Base-by-base conservation (phyloP, 2,888 invertebrate genomes). In the Seira musarum region DNA sequence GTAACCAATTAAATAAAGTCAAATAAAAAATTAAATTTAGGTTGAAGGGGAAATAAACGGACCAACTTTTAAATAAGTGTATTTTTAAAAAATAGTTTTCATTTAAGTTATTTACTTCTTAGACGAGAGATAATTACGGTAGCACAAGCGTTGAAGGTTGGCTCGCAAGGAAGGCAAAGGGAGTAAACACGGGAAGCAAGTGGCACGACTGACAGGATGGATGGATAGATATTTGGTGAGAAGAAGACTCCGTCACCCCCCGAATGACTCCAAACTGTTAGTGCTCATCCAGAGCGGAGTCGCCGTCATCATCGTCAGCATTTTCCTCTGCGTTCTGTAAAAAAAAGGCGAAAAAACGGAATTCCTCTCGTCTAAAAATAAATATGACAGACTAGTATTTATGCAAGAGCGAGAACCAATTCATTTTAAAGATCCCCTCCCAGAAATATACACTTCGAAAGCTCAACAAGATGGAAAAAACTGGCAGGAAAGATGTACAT, bases 311-410 rank as follows among this genome's bases (percentile, higher is more conserved):
- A 21, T 21, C 61, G 21, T 61, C 61, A 61, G 2, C 30, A 30
- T 17, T 53, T 19, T 21, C 61, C 61, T 74, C 65, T 21, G 24
- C 25, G 53, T 60, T 10, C n/a, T 57, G 53, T 66, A 35, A 21
- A 49, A 19, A 49, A 73, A 30, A 19, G 35, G 8, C 70, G 25
- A 49, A 81, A 76, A 70, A 75, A 75, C 66, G 72, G 76, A 81
- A 81, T 76, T 81, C 72, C 76, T 76, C 68, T 35, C 71, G 66
- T 76, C 81, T 81, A 81, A 81, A 81, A 81, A 81, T 81, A 76
- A 81, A 81, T 72, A 81, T 81, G 81, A 81, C 81, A 76, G 74
- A 25, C 75, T 81, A 30, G 6, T 64, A 81, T 81, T 81, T 76
- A 81, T 81, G 81, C 72, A 30, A 81, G 76, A 53, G 53, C 53